Conservation (phyloP, 2,888 invertebrate genomes). For the Digitonthophagus gazella region DNA sequence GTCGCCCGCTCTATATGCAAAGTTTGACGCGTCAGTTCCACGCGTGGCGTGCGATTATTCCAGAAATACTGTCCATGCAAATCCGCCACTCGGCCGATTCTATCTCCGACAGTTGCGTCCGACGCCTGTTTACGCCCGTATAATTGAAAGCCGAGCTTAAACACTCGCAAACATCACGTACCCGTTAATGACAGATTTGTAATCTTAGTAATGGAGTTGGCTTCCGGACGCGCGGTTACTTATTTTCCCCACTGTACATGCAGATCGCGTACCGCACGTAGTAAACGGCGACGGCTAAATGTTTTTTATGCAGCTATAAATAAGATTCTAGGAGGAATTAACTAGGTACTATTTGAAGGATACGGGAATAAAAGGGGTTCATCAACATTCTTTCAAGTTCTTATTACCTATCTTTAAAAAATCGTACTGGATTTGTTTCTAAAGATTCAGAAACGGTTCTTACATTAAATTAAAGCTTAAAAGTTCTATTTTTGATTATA, state of each 20-base stretch:
- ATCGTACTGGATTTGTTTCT: too few species aligned
- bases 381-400: too few species aligned
- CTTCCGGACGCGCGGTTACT: not conserved
- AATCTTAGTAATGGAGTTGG: not conserved
- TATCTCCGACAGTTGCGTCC: constrained; percentile 2
- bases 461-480: too few species aligned
- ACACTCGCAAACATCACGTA: not conserved
- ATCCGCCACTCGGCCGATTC: constrained; percentile 7
- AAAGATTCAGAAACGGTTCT: too few species aligned
- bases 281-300: too few species aligned
- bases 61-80: constrained; percentile 15
- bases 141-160: constrained; percentile 1
- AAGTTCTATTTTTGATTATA: too few species aligned
- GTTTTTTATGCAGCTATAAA: too few species aligned
- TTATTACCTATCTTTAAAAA: too few species aligned
- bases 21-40: constrained; percentile 4
- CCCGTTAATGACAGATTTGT: not conserved
- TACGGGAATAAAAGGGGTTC: too few species aligned
- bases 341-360: too few species aligned
- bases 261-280: not conserved
- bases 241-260: not conserved
- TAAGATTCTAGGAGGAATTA: too few species aligned
- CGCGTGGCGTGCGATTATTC: not conserved
- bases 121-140: constrained; percentile 6
- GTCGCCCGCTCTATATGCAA: constrained; percentile 16